phyloP scores from a whole-genome alignment of 2,888 invertebrate species.

The Tenthredo notha region DNA sequence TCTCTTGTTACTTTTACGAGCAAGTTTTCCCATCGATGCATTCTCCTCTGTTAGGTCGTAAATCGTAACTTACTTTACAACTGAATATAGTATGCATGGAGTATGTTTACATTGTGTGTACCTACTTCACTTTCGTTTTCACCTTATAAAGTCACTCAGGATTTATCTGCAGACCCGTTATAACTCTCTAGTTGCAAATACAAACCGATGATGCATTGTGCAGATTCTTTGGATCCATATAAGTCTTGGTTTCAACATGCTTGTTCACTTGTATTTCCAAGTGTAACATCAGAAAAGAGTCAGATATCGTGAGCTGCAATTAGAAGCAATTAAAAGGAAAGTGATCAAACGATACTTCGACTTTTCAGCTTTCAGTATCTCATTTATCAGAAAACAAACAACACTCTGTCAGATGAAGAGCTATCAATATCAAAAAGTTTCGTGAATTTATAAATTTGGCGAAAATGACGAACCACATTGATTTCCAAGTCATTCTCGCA shows the following conservation, averaged over 20 bases:
- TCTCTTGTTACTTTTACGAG: constrained; percentile 40
- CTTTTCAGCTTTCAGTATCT: background rate
- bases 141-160: constrained; percentile 14
- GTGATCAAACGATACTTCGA: background rate
- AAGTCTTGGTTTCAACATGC: background rate
- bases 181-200: background rate
- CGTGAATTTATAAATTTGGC: too few relatives aligned
- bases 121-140: constrained; percentile 36
- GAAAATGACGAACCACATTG: too few relatives aligned
- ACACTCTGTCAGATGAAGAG: background rate
- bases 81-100: background rate
- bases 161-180: background rate
- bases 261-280: background rate
- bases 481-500: too few relatives aligned
- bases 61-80: background rate
- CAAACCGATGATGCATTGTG: background rate
- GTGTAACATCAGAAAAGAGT: background rate
- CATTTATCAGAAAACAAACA: background rate
- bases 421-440: background rate
- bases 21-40: constrained; percentile 36
- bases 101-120: background rate
- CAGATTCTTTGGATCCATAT: background rate
- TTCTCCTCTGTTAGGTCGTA: background rate
- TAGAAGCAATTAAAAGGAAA: background rate
- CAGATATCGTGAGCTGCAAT: background rate